Evolutionary conservation across 2,888 invertebrate genomes (phyloP).

Genomic region (Lasioglossum leucozonium): DNA sequence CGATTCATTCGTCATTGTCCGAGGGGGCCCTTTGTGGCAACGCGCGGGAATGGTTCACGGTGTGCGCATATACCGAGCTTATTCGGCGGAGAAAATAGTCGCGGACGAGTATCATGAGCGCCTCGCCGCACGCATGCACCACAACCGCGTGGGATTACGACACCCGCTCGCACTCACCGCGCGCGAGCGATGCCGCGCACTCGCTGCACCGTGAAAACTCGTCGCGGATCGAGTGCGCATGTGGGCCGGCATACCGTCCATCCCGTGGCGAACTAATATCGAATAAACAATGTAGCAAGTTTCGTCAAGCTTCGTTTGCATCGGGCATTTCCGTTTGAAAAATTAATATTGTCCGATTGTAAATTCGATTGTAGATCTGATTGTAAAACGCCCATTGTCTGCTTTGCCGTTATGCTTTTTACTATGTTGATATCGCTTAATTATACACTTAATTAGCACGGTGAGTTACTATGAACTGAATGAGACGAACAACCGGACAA

Average conservation of each 20-base stretch:
- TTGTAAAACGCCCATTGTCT: too few species aligned
- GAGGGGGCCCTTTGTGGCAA: constrained; percentile 59
- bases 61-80: constrained; percentile 38
- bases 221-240: background rate
- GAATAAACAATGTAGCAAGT: background rate
- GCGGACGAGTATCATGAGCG: constrained; percentile 23
- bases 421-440: too few species aligned
- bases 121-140: constrained; percentile 41
- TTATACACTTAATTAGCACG: too few species aligned
- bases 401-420: too few species aligned
- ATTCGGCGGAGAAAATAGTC: constrained; percentile 57
- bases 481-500: too few species aligned
- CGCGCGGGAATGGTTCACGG: constrained; percentile 56
- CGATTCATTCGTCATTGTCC: constrained; percentile 71
- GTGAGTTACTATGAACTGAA: too few species aligned
- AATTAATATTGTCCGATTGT: too few species aligned
- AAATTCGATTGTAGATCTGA: too few species aligned
- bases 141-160: constrained; percentile 36
- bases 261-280: background rate
- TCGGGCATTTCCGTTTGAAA: too few species aligned
- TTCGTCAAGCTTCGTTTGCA: too few species aligned
- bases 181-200: background rate
- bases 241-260: background rate
- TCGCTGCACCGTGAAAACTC: constrained; percentile 39
- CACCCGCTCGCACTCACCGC: constrained; percentile 3